Percentiles rank a stretch among this genome's conserved stretches.
Conservation (phyloP, 1,140 invertebrate genomes). For the Pentalonia nigronervosa region DNA sequence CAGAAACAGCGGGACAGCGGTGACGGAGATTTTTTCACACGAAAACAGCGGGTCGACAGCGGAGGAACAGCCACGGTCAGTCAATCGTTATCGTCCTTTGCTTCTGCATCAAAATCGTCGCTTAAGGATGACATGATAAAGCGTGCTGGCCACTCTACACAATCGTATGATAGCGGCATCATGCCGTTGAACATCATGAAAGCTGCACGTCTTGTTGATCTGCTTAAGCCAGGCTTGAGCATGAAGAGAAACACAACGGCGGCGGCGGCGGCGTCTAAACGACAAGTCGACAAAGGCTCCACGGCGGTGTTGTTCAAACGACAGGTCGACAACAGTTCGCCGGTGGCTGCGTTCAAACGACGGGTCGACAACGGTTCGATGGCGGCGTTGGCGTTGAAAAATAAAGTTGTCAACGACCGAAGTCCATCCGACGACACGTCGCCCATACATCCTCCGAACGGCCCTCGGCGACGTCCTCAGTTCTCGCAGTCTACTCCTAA, state of each 20-base stretch:
- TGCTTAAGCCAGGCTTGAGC: slow-evolving; percentile 22
- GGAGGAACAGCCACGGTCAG: no score
- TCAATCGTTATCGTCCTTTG: background rate
- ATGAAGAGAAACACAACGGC: background rate
- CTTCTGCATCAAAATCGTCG: background rate
- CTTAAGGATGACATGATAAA: background rate
- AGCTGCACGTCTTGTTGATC: background rate
- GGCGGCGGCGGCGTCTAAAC: background rate
- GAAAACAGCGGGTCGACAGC: background rate
- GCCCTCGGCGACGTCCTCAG: background rate
- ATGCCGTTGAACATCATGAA: slow-evolving; percentile 6
- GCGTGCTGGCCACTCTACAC: background rate
- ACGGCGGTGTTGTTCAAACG: no score
- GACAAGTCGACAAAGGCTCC: background rate
- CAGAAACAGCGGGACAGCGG: background rate
- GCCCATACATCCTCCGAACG: background rate
- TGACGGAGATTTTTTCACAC: background rate
- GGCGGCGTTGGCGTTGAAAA: background rate
- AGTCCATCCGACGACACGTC: background rate
- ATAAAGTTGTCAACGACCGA: background rate
- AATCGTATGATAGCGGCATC: background rate
- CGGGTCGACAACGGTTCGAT: background rate
- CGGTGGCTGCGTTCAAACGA: no score
- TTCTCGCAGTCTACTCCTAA: slow-evolving; percentile 34
- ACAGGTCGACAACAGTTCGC: no score